A percentile compares a stretch with the other conserved stretches of the same genome.
These are phyloP conservation scores for Volucella inflata DNA, from an alignment of 2,888 invertebrate species.

Conservation along the genomic window DNA sequence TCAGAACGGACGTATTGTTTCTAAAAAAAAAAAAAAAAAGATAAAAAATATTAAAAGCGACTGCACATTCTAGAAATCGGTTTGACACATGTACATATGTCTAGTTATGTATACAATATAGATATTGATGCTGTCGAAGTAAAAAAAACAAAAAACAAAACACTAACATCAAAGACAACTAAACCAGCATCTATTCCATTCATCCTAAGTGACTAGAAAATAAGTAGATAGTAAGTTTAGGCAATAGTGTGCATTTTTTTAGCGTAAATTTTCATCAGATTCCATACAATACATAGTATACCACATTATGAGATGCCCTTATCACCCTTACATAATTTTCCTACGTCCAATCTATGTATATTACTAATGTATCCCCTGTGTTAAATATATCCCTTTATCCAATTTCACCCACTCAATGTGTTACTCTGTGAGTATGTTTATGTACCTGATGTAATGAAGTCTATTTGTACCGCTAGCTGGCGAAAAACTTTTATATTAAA, in stretches of 20 bases:
- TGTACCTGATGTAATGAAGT: constrained; percentile 39
- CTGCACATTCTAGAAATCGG: constrained; percentile 9
- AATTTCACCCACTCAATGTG: not conserved
- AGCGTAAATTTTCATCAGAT: constrained; percentile 61
- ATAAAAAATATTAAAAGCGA: constrained; percentile 4
- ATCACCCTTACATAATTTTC: constrained; percentile 54
- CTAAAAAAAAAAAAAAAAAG: constrained; percentile 53
- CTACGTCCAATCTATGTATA: constrained; percentile 66
- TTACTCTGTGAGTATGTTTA: constrained; percentile 12
- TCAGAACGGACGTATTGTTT: constrained; percentile 76
- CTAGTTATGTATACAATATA: constrained; percentile 33
- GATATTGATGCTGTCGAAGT: constrained; percentile 52
- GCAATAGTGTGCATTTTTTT: constrained; percentile 28
- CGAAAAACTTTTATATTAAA: constrained; percentile 37
- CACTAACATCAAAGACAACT: constrained; percentile 2
- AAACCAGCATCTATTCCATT: constrained; percentile 37
- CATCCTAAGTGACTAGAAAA: constrained; percentile 59
- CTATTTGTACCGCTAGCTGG: constrained; percentile 2
- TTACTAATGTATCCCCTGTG: constrained; percentile 24
- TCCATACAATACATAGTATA: constrained; percentile 54
- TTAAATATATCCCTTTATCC: constrained; percentile 5
- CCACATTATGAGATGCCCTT: constrained; percentile 44
- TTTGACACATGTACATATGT: constrained; percentile 56
- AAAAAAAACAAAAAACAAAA: constrained; percentile 17
- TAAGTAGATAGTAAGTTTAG: constrained; percentile 68